Percentiles rank a stretch among this genome's conserved stretches.
Evolutionary conservation across 2,888 invertebrate genomes (phyloP).

Genomic region (Hedya salicella): DNA sequence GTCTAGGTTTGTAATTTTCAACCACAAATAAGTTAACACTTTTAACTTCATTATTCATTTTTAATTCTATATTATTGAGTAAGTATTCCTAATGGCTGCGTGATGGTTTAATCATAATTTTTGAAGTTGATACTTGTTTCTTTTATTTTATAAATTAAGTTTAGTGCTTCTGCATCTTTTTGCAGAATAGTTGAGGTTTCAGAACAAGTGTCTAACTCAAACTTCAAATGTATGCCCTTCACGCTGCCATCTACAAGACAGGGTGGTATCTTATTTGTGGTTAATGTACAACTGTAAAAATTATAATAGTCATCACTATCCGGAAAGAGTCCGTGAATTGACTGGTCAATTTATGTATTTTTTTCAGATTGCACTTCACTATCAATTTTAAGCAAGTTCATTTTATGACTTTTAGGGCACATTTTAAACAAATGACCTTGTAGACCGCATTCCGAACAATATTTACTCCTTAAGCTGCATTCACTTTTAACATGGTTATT

Average conservation of each 20-base stretch:
- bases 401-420: not conserved
- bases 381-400: no score
- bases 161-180: not conserved
- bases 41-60: not conserved
- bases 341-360: no score
- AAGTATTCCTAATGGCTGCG: not conserved
- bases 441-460: slow-evolving; percentile 3
- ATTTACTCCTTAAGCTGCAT: not conserved
- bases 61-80: slow-evolving; percentile 1
- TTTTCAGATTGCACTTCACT: no score
- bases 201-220: no score
- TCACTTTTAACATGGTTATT: slow-evolving; percentile 1
- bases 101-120: not conserved
- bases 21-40: not conserved
- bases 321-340: no score
- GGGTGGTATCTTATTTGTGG: no score
- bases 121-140: not conserved
- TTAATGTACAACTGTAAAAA: no score
- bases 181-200: no score
- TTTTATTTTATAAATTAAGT: not conserved
- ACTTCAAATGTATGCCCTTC: no score
- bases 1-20: not conserved
- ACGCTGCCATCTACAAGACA: no score
- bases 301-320: no score
- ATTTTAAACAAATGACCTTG: not conserved